Evolutionary conservation across 2,888 invertebrate genomes (phyloP).

Genomic region (Lepidochitona cinerea): DNA sequence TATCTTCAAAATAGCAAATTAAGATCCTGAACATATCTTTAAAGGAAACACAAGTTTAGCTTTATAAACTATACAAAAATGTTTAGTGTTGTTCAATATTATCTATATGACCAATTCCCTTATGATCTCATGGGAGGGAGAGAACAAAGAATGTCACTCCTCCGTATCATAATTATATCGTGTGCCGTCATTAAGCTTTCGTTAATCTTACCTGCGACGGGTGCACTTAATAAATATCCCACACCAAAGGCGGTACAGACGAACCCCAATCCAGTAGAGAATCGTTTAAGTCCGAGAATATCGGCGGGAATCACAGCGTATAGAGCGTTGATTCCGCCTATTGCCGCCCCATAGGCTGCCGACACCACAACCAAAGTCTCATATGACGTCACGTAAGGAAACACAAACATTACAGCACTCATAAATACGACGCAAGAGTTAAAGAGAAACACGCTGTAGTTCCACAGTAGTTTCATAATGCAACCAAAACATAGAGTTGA

Average conservation of each 20-base stretch:
- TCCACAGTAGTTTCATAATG: neutral
- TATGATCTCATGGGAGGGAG: too few species aligned
- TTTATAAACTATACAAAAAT: too few species aligned
- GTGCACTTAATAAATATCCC: neutral
- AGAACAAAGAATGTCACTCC: too few species aligned
- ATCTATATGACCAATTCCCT: too few species aligned
- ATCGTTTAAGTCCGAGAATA: neutral
- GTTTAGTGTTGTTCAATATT: too few species aligned
- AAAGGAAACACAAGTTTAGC: too few species aligned
- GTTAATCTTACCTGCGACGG: neutral
- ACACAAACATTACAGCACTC: neutral
- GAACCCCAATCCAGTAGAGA: neutral
- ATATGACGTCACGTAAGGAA: neutral
- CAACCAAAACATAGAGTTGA: neutral
- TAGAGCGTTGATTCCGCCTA: neutral
- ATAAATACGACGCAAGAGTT: neutral
- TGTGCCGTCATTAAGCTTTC: too few species aligned
- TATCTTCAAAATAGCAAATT: too few species aligned
- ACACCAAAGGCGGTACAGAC: neutral
- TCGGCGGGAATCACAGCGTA: neutral
- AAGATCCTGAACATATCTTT: too few species aligned
- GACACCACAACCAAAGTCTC: neutral
- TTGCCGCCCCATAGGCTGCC: neutral
- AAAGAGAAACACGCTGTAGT: neutral
- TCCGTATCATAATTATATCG: too few species aligned